These are phyloP conservation scores for Eledone cirrhosa DNA, from an alignment of 2,888 invertebrate genomes.

Conservation along the genomic window DNA sequence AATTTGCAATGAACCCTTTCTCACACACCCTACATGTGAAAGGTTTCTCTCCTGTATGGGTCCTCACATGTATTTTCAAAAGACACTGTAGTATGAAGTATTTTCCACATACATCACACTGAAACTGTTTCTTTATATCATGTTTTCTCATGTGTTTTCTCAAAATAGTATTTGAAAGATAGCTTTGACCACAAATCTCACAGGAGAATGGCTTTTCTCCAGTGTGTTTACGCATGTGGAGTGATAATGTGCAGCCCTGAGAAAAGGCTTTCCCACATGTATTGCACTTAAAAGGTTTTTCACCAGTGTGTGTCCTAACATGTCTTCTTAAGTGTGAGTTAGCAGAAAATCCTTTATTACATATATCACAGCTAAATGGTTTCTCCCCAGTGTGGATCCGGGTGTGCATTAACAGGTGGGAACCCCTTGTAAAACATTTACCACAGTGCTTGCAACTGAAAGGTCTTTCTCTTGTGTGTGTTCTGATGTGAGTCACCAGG, in stretches of 20 bases:
- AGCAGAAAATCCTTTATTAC: background rate
- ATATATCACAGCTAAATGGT: background rate
- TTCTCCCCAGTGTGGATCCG: background rate
- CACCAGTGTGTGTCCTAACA: background rate
- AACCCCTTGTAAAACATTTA: background rate
- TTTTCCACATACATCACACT: background rate
- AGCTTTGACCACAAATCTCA: background rate
- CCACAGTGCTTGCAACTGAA: background rate
- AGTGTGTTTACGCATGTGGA: conserved; percentile 1
- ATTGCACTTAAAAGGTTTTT: background rate
- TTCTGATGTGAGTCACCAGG: background rate
- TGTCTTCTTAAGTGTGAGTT: background rate
- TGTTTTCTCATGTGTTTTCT: background rate
- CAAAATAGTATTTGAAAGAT: background rate
- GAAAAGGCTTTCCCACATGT: background rate
- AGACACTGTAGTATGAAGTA: too few relatives aligned
- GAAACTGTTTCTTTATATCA: background rate
- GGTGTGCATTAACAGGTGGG: background rate
- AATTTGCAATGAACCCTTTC: too few relatives aligned
- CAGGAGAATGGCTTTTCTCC: conserved; percentile 10
- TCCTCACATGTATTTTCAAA: too few relatives aligned
- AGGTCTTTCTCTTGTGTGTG: conserved; percentile 7
- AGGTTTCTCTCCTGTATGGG: too few relatives aligned
- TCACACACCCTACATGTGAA: too few relatives aligned
- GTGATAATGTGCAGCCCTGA: background rate